Percentiles rank a stretch among this genome's conserved stretches.
These are phyloP conservation scores for Epicauta chinensis DNA, from an alignment of 1,140 invertebrate genomes.

Conservation along the genomic window DNA sequence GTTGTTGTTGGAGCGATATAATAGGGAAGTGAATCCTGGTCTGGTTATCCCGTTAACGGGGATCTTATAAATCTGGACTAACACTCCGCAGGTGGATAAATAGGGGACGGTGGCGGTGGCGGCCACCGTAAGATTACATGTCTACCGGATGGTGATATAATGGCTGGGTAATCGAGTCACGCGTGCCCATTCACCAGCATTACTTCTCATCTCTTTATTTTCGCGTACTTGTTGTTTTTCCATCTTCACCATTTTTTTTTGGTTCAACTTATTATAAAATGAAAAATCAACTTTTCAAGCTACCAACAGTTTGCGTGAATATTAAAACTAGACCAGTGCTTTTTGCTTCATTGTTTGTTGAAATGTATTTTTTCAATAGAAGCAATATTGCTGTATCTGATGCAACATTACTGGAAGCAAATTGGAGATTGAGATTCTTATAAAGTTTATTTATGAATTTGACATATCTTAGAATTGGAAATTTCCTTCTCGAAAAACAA, in stretches of 20 bases:
- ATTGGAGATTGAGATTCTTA: too few species aligned
- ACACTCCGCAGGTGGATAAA: neutral
- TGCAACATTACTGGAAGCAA: too few species aligned
- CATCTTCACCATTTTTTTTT: neutral
- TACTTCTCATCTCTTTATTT: slow-evolving; percentile 2
- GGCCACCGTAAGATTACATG: slow-evolving; percentile 36
- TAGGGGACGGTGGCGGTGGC: neutral
- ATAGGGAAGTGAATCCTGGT: slow-evolving; percentile 4
- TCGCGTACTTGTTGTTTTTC: slow-evolving; percentile 2
- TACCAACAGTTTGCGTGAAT: too few species aligned
- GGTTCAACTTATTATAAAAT: too few species aligned
- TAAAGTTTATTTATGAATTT: too few species aligned
- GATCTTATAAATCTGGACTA: slow-evolving; percentile 23
- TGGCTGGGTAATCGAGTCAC: slow-evolving; percentile 36
- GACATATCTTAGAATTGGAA: too few species aligned
- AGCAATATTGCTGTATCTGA: too few species aligned
- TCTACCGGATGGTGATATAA: slow-evolving; percentile 36
- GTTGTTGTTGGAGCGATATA: neutral
- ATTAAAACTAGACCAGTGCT: too few species aligned
- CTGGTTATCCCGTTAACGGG: slow-evolving; percentile 27
- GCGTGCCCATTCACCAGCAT: slow-evolving; percentile 26
- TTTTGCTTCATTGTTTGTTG: too few species aligned
- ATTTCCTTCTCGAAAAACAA: too few species aligned
- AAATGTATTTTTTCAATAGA: too few species aligned
- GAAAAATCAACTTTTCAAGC: too few species aligned